Base-by-base conservation (phyloP, 2,797 vertebrate species). In the Euthynnus affinis region DNA sequence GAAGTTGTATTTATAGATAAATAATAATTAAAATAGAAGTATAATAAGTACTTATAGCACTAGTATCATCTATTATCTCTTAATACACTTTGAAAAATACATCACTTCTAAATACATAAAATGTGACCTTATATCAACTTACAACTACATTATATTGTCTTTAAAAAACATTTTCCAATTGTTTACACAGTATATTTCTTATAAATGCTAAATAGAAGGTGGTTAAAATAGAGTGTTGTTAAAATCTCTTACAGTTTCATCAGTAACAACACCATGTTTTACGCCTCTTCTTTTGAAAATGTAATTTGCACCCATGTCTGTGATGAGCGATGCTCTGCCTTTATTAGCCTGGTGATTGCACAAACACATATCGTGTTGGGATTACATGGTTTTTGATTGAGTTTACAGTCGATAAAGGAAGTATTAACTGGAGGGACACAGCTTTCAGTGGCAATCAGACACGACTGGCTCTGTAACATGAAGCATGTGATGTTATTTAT, bases 311-410 rank as follows among this genome's bases (percentile, higher is more conserved):
- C 78, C 73, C 37, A 52, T 14, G 15, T 14, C 14, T 20, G 9
- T 34, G 29, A 75, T 60, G 62, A 74, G 42, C 46, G 13, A 32
- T 2, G 27, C 40, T 6, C 10, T 32, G 49, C 32, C 55, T 76
- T 59, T 40, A 59, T 75, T 32, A 65, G 67, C 7, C 66, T 52
- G 67, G 3, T 62, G 78, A 84, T 67, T 62, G 49, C 59, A 81
- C 32, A 1, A 49, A 20, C 52, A 48, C 62, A 71, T 71, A 49
- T 78, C 80, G 32, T 44, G 64, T 55, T 32, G 63, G 42, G 71
- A 89, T 89, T 70, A 75, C 79, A 74, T 74, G 81, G 64, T 82
- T 73, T 86, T 42, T 74, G 74, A 86, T 71, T 65, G 74, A 48
- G 27, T 56, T 72, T 66, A n/a, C 61, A 46, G 57, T 78, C 37